Base-by-base conservation (phyloP, 1,140 invertebrate species). In the Onthophagus taurus region DNA sequence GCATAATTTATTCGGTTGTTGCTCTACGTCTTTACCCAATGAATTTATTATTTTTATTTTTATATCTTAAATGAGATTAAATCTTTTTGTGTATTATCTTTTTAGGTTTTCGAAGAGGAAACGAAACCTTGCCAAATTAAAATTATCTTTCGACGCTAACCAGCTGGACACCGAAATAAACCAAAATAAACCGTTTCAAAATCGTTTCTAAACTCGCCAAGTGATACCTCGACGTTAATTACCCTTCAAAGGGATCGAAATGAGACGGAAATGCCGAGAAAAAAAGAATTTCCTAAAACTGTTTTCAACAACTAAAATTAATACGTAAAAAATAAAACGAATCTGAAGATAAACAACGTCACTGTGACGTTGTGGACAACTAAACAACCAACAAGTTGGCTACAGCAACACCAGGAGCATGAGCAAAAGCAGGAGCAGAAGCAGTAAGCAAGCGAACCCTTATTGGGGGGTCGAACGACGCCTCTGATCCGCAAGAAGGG, bases 341-440 rank as follows among this genome's bases (percentile, higher is more conserved):
- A n/a, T n/a, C n/a, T n/a, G n/a, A n/a, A n/a, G n/a, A n/a, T 33
- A 45, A 52, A 49, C 50, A 52, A 52, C 42, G 50, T 49, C 44
- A 52, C n/a, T n/a, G n/a, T n/a, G n/a, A 52, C 50, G 46, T 46
- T 47, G 47, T 26, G 46, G 45, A 51, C 49, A 47, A 47, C 45
- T 52, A 52, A 44, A 52, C 50, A 52, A 53, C 56, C 56, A 58
- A 58, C 56, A 58, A 58, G 56, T 58, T 58, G 56, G 47, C 49
- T 35, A 42, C 46, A 13, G 14, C 31, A 37, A 35, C 24, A 37
- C 37, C 18, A 19, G 35, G n/a, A n/a, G n/a, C n/a, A n/a, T n/a
- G n/a, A n/a, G n/a, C n/a, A n/a, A n/a, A n/a, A n/a, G n/a, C n/a
- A n/a, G n/a, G n/a, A n/a, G n/a, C n/a, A n/a, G n/a, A n/a, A n/a